Base-by-base conservation (phyloP, 2,797 vertebrate genomes). In the Neosalanx taihuensis region DNA sequence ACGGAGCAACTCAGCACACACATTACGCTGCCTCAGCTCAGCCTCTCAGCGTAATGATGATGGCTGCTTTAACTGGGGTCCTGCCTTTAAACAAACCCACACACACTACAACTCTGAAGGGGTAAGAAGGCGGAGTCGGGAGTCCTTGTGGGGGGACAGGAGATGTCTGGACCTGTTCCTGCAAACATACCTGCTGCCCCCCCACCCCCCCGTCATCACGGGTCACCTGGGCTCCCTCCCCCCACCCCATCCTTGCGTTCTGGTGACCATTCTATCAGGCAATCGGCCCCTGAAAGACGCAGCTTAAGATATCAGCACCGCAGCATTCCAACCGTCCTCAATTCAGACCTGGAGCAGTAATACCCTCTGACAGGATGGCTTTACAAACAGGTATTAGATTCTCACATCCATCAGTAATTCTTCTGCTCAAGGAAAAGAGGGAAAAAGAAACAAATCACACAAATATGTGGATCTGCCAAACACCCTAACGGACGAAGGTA, bases 1-100 rank as follows among this genome's bases (percentile, higher is more conserved):
- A 95, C 91, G 91, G 93, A 95, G 94, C 93, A 94, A 93, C 93
- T 95, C 91, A 88, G 94, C 93, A 94, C 95, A 95, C 95, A 95
- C 93, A 95, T 95, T 94, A 95, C 85, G 88, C 89, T 79, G 89
- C 91, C 79, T 87, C 89, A 89, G 89, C 91, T 87, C 86, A 83
- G 83, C 89, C 92, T 92, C 89, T 92, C 89, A 87, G 88, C 83
- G 87, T 89, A 90, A 88, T 89, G 91, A 92, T 92, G 86, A 81
- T 81, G 80, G 88, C 84, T 83, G 92, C 91, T 93, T 93, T 92
- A 91, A 92, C 92, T 89, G 91, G 87, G 87, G 82, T 85, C 72
- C 84, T 70, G 87, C 87, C 91, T 82, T 92, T 90, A 83, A 81
- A 83, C 72, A 64, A 86, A 90, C 90, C 87, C n/a, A 56, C 41